These are phyloP conservation scores for Upupa epops DNA, from an alignment of 2,113 vertebrate genomes.

Conservation along the genomic window DNA sequence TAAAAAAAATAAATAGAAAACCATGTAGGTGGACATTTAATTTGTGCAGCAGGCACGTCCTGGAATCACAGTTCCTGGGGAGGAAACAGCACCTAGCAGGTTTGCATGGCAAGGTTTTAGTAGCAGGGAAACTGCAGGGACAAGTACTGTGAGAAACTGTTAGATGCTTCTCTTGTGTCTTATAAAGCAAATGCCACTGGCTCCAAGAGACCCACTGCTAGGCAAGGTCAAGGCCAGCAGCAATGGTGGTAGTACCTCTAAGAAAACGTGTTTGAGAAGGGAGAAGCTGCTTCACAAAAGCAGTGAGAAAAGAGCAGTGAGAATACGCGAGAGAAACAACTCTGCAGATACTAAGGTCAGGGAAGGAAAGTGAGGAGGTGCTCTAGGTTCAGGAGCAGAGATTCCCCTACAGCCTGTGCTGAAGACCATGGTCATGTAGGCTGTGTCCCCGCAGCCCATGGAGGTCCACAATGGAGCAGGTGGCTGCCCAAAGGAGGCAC, in stretches of 20 bases:
- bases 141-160: neutral
- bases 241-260: neutral
- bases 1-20: neutral
- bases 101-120: neutral
- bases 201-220: neutral
- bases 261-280: neutral
- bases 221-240: neutral
- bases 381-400: too few species aligned
- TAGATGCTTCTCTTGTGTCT: neutral
- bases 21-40: neutral
- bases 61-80: neutral
- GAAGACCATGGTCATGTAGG: too few species aligned
- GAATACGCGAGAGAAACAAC: too few species aligned
- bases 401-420: too few species aligned
- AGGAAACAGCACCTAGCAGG: neutral
- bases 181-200: neutral
- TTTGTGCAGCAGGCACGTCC: rapidly evolving
- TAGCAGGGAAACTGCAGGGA: neutral
- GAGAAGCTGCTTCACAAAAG: neutral
- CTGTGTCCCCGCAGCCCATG: too few species aligned
- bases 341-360: too few species aligned
- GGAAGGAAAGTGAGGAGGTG: too few species aligned
- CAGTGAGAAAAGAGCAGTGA: too few species aligned
- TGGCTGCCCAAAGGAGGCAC: too few species aligned
- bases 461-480: too few species aligned